phyloP scores from a whole-genome alignment of 2,797 vertebrate species.

The Denticeps clupeoides region DNA sequence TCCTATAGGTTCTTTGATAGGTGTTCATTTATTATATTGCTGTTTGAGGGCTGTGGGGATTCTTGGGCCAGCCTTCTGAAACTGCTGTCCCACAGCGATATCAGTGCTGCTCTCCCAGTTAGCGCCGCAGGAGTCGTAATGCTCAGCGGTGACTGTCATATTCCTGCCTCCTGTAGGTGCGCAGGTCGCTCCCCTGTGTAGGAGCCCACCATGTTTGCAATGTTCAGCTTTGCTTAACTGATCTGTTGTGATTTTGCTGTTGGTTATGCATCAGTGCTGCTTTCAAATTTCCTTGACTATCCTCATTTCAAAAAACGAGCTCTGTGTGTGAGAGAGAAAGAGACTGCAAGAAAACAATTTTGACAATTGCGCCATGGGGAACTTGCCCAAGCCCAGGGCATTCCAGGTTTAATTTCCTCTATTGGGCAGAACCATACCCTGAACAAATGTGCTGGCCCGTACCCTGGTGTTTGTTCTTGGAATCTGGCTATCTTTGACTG shows the following conservation, averaged over 20 bases:
- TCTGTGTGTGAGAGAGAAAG: conserved; percentile 40
- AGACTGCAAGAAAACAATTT: conserved; percentile 29
- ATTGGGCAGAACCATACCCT: no score
- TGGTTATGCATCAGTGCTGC: conserved; percentile 59
- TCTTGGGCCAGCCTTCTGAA: no score
- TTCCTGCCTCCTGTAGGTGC: conserved; percentile 33
- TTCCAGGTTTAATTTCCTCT: conserved; percentile 63
- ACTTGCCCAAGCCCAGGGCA: conserved; percentile 50
- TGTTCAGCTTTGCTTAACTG: conserved; percentile 61
- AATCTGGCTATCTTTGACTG: no score
- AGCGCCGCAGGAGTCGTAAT: no score
- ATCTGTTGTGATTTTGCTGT: conserved; percentile 62
- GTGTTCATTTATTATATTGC: no score
- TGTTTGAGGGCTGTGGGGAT: no score
- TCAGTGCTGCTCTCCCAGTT: no score
- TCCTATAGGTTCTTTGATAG: no score
- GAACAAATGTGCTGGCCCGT: no score
- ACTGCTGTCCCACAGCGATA: no score
- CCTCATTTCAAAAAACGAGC: conserved; percentile 61
- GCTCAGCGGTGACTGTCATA: conserved; percentile 24
- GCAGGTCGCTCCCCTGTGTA: conserved; percentile 41
- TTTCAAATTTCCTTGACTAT: conserved; percentile 53
- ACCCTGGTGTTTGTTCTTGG: no score
- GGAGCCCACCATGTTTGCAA: conserved; percentile 46
- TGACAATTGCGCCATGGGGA: conserved; percentile 60